Evolutionary conservation across 2,113 vertebrate genomes (phyloP).

Genomic region (Pedetes capensis): DNA sequence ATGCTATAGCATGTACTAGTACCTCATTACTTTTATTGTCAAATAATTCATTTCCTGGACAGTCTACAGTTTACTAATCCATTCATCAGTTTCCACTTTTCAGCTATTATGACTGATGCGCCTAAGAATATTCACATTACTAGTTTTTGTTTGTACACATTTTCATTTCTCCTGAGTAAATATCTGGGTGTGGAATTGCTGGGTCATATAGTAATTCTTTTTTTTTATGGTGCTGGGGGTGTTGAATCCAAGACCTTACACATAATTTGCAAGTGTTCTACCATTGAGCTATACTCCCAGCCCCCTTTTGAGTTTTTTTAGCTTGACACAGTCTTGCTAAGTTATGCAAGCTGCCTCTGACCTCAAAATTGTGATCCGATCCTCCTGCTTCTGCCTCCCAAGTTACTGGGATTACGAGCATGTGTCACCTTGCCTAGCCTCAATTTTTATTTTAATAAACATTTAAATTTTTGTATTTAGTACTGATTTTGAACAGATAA

Average conservation of each 20-base stretch:
- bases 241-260: no score
- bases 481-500: neutral
- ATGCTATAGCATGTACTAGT: neutral
- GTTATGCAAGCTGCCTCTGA: no score
- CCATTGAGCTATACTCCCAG: no score
- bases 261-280: no score
- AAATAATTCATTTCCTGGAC: neutral
- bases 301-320: no score
- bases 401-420: no score
- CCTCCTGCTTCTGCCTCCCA: no score
- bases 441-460: conserved; percentile 16
- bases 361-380: no score
- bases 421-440: no score
- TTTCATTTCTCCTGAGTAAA: conserved; percentile 14
- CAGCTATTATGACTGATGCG: neutral
- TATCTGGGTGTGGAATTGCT: neutral
- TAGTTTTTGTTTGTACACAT: neutral
- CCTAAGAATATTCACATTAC: neutral
- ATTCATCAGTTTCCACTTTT: neutral
- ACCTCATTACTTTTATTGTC: conserved; percentile 19
- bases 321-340: no score
- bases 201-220: neutral
- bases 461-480: conserved; percentile 5
- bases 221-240: no score
- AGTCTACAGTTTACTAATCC: neutral